Evolutionary conservation across 2,797 vertebrate species (phyloP), one percentile per base, ranked within the genome.

Genomic region (Amblyopsis hoosieri): DNA sequence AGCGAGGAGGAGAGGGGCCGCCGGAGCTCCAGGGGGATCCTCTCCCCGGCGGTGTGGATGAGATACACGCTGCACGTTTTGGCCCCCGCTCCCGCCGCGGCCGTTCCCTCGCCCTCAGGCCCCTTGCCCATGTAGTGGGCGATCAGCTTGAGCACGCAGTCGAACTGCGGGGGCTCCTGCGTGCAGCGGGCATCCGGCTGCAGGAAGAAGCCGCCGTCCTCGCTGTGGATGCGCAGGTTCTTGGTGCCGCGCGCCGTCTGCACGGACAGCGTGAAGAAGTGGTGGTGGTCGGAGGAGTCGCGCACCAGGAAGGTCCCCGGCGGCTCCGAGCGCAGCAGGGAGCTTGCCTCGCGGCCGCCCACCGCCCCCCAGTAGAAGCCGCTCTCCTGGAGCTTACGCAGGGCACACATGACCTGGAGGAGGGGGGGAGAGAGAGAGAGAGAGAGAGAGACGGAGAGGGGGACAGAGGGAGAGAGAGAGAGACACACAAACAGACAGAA

Each of bases 211-310:
- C 94, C 95, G 52, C 93, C 92, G 0, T 92, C 93, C 72, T 97
- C 95, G 3, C 96, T 98, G 87, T 98, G 96, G 87, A 99, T 96
- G 79, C 97, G 95, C 74, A 99, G 89, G 87, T 99, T 99, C 88
- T 97, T 99, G 85, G 96, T 98, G 66, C 97, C 97, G 0, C 94
- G 94, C 67, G 91, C 85, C 0, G 97, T 98, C 88, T 98, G 97
- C 61, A 99, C 96, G 0, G 97, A 98, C 67, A 99, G 94, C 42
- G 97, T 98, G 90, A 99, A 99, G 92, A 99, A 98, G 87, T 99
- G 94, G 76, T 93, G 94, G 91, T 96, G 94, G 90, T 99, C 96
- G 0, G 97, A 98, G 78, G 96, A 98, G 92, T 99, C 97, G 3
- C 97, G 94, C 85, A 99, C 94, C 74, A 99, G 92, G 85, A 99